phyloP scores from a whole-genome alignment of 2,113 vertebrate species.

The Acanthisitta chloris region DNA sequence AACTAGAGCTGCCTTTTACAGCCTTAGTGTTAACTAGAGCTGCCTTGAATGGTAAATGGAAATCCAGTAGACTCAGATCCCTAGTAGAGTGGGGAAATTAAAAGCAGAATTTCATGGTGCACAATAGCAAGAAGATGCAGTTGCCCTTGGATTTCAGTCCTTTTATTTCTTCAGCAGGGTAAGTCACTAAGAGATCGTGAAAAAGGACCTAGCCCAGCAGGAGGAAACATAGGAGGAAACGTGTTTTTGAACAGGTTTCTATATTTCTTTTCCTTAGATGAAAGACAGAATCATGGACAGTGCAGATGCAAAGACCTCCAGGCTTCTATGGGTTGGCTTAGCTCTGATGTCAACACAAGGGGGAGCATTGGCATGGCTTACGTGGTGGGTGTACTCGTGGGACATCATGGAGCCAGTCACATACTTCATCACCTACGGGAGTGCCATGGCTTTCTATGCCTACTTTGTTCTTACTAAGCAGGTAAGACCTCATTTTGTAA shows the following conservation, averaged over 20 bases:
- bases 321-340: constrained; percentile 83
- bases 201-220: not conserved
- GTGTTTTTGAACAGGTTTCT: not conserved
- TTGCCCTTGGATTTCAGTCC: not conserved
- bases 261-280: constrained; percentile 67
- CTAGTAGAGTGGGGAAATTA: not conserved
- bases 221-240: not conserved
- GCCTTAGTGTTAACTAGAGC: not conserved
- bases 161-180: not conserved
- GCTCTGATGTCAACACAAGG: constrained; percentile 89
- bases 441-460: constrained; percentile 87
- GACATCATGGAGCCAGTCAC: constrained; percentile 97
- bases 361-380: constrained; percentile 91
- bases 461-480: constrained; percentile 91
- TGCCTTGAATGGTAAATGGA: not conserved
- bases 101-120: not conserved
- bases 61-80: not conserved
- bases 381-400: constrained; percentile 98
- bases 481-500: constrained; percentile 62
- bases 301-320: constrained; percentile 75
- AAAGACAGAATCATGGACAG: constrained; percentile 73
- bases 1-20: not conserved
- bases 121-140: not conserved
- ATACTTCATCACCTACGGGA: constrained; percentile 90
- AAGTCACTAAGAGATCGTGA: not conserved